Evolutionary conservation across 2,888 invertebrate species (phyloP).

Genomic region (Eristalinus aeneus): DNA sequence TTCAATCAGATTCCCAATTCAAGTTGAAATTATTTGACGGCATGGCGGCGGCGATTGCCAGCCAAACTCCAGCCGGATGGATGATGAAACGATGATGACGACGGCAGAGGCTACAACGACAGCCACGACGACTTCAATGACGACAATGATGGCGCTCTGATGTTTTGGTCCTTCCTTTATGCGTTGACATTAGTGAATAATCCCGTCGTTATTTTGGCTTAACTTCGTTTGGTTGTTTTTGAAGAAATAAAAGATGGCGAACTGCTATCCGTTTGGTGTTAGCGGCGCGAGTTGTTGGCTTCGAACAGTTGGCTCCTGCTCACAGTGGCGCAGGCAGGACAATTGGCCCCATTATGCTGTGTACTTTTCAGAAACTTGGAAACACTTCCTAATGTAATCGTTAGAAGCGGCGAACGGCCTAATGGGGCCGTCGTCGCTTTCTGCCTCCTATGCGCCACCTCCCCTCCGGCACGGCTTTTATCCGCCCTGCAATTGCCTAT

Average conservation of each 20-base stretch:
- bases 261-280: background rate
- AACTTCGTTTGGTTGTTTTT: constrained; percentile 30
- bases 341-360: constrained; percentile 28
- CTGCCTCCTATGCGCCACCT: background rate
- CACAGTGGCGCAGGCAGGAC: constrained; percentile 8
- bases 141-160: constrained; percentile 18
- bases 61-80: constrained; percentile 4
- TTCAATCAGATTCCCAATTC: constrained; percentile 61
- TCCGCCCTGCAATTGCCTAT: constrained; percentile 17
- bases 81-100: constrained; percentile 16
- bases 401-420: constrained; percentile 30
- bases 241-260: background rate
- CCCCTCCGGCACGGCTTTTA: background rate
- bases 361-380: constrained; percentile 25
- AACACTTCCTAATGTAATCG: constrained; percentile 49
- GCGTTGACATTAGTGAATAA: constrained; percentile 61
- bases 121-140: background rate
- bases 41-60: constrained; percentile 13
- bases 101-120: background rate
- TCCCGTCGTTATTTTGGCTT: constrained; percentile 51
- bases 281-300: constrained; percentile 17
- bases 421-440: constrained; percentile 15
- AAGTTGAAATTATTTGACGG: constrained; percentile 55
- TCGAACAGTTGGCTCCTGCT: constrained; percentile 1
- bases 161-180: constrained; percentile 45